Base-by-base conservation (phyloP, 2,113 vertebrate genomes). In the Danionella cerebrum region DNA sequence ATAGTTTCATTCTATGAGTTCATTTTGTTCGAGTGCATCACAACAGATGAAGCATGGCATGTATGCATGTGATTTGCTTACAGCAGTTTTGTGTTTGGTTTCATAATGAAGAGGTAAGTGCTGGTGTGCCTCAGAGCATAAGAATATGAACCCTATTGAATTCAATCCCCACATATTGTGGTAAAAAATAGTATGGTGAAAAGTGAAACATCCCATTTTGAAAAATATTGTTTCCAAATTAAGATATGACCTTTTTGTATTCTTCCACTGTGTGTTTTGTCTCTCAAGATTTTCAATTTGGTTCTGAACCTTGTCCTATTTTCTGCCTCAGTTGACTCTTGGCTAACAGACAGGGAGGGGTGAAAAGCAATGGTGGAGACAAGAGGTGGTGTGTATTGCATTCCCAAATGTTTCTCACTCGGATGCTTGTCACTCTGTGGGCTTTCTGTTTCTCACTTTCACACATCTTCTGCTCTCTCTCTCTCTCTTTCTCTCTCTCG, bases 141-240 rank as follows among this genome's bases (percentile, higher is more conserved):
- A 87, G 86, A 83, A 74, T 86, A 90, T 90, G 88, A 90, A 90
- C 88, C 88, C 88, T 90, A 90, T 90, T 90, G 88, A 90, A 89
- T 79, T 78, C 72, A 79, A 52, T 67, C 73, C 79, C 72, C 39
- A 41, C 54, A 63, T 63, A 35, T 47, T 63, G 48, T 42, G 36
- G 45, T 11, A 50, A 41, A 62, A 14, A 52, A 54, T 42, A 54
- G 38, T 38, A 70, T 51, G 29, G 62, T 67, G 62, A 74, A 74
- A 60, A 62, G 62, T 71, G 68, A 75, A 50, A 14, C 38, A 65
- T 60, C 51, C 38, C 3, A 7, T 59, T 33, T 65, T 65, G 51
- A 16, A n/a, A 1, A 10, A 22, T 65, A 16, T 29, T 60, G 22
- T 57, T 25, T 51, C 62, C 62, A 29, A 39, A 53, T 41, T 38